Conservation (phyloP, 2,113 vertebrate species). For the Papio anubis region DNA sequence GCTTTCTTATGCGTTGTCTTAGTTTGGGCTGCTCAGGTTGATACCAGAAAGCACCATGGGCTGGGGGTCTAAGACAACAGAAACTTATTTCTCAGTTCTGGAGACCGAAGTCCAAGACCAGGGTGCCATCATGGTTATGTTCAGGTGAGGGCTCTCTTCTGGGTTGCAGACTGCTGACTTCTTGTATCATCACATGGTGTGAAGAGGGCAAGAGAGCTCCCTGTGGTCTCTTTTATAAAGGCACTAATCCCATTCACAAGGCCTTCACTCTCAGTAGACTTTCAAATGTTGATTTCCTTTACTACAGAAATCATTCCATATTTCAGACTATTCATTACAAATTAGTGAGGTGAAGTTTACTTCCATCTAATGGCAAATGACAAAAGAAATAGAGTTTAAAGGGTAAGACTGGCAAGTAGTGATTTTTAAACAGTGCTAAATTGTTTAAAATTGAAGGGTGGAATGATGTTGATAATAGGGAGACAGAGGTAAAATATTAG, state of each 20-base stretch:
- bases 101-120: background rate
- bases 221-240: background rate
- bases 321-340: conserved; percentile 9
- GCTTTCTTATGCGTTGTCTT: background rate
- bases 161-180: background rate
- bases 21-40: background rate
- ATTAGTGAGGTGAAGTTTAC: background rate
- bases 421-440: background rate
- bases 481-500: background rate
- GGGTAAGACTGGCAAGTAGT: background rate
- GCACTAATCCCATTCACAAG: background rate
- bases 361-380: background rate
- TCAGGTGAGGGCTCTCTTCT: background rate
- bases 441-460: background rate
- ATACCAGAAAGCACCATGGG: background rate
- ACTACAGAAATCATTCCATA: background rate
- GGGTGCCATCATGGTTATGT: background rate
- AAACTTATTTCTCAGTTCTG: background rate
- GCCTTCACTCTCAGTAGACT: background rate
- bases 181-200: background rate
- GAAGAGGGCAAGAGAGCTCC: background rate
- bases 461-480: background rate
- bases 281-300: background rate
- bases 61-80: background rate
- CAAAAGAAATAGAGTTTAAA: background rate